Conservation (phyloP, 2,113 vertebrate genomes). For the Plecturocebus donacophilus region DNA sequence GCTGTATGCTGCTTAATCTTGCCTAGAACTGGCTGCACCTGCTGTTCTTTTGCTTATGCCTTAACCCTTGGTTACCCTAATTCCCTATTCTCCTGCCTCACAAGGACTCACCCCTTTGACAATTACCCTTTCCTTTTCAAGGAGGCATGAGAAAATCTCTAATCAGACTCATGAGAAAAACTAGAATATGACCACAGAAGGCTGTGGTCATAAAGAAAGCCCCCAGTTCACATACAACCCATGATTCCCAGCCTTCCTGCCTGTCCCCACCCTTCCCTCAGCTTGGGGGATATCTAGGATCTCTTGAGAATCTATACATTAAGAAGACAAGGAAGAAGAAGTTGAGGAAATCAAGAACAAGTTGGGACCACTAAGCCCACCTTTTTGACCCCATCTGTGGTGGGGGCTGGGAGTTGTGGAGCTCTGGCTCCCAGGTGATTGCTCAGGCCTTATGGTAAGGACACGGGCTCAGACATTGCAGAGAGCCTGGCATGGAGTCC, state of each 20-base stretch:
- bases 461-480: rapidly evolving
- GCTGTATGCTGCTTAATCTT: too few species aligned
- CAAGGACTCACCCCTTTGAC: neutral
- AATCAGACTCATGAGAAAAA: neutral
- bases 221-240: neutral
- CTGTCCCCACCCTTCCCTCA: neutral
- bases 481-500: neutral
- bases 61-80: too few species aligned
- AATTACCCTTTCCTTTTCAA: neutral
- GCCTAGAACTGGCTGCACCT: too few species aligned
- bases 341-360: neutral
- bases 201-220: neutral
- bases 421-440: neutral
- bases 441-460: neutral
- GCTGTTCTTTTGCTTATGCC: too few species aligned
- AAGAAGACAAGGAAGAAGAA: neutral
- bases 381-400: neutral
- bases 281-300: neutral
- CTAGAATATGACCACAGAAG: neutral
- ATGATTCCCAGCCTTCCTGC: neutral
- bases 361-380: too few species aligned
- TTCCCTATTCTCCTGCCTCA: too few species aligned
- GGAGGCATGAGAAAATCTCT: neutral
- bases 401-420: too few species aligned
- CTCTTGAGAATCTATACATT: neutral